These are phyloP conservation scores for Struthidea cinerea DNA, from an alignment of 2,113 vertebrate species.

Conservation along the genomic window DNA sequence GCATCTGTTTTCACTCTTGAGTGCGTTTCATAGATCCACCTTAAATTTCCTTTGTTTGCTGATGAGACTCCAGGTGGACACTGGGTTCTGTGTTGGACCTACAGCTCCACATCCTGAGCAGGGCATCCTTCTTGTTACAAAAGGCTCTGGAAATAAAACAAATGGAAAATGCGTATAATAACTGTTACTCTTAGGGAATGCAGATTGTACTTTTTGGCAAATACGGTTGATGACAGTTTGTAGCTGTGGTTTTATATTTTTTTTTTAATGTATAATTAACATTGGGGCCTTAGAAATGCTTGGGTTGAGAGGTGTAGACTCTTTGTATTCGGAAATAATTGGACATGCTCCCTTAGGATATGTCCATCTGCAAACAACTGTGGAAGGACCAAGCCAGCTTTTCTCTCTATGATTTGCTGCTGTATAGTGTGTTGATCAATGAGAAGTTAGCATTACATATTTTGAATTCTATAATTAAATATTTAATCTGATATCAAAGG, in stretches of 20 bases:
- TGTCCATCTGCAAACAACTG: neutral
- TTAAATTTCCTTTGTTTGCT: neutral
- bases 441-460: neutral
- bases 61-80: neutral
- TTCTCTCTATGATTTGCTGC: neutral
- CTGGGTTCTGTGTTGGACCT: neutral
- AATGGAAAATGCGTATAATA: neutral
- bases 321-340: neutral
- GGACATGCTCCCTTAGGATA: neutral
- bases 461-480: neutral
- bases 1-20: neutral
- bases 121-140: neutral
- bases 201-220: neutral
- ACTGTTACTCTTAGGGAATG: neutral
- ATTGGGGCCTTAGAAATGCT: neutral
- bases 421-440: neutral
- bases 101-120: neutral
- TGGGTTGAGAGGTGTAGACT: neutral
- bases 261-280: neutral
- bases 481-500: neutral
- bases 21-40: neutral
- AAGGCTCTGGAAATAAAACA: neutral
- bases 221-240: neutral
- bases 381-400: neutral
- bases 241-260: neutral